Base-by-base conservation (phyloP, 2,113 vertebrate genomes). In the Hippocampus zosterae region DNA sequence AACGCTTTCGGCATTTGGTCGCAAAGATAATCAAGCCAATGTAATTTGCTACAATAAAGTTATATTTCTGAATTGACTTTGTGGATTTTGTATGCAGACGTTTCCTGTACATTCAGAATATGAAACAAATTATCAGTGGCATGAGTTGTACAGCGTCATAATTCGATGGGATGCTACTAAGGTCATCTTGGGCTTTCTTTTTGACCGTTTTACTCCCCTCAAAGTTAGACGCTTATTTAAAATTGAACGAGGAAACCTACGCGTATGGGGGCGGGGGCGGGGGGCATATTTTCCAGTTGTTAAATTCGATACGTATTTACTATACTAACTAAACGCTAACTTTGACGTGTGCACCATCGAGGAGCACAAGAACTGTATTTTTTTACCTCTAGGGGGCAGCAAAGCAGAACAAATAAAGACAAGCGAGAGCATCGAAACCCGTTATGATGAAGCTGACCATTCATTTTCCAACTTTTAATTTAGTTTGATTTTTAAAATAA, bases 31-130 rank as follows among this genome's bases (percentile, higher is more conserved):
- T 75, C 21, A 64, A 72, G 78, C 77, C 80, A 79, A 77, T 79
- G 72, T 69, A 81, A 71, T 88, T 86, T 88, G 69, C 81, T 83
- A 84, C 78, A 90, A 85, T 89, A 89, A 89, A 88, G 33, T 72
- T 56, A 79, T 57, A 75, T 88, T 88, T 89, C 80, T 84, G 82
- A 79, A 78, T 83, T 50, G 42, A 1, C 59, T 70, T 70, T 78
- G 72, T 83, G 55, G 40, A 57, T 55, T 73, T 76, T 15, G 41
- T 71, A 9, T 37, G 23, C 62, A 6, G 5, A 71, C 15, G 5
- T 65, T 65, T 46, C 1, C 12, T 64, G 21, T 16, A n/a, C 41
- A 64, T 8, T 23, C 9, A n/a, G 37, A 41, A n/a, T 21, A 41
- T 40, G 19, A 40, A 62, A 64, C 23, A 23, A n/a, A 42, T 11